Conservation (phyloP, 2,888 invertebrate species). For the Tholera decimalis region DNA sequence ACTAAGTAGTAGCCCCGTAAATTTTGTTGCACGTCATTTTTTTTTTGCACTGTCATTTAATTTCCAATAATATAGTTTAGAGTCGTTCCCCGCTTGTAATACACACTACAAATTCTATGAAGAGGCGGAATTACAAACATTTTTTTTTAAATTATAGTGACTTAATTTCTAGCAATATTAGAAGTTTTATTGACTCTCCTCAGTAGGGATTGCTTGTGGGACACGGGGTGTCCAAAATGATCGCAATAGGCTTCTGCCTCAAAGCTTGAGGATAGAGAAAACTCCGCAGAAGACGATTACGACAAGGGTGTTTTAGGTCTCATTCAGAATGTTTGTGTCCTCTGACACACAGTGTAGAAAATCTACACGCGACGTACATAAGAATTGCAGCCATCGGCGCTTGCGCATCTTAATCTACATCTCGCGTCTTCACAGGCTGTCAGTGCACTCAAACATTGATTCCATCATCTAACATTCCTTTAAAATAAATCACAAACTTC, state of each 20-base stretch:
- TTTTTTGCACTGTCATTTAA: conserved; percentile 8
- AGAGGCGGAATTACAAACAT: conserved; percentile 52
- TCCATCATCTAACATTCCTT: conserved; percentile 19
- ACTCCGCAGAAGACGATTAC: conserved; percentile 22
- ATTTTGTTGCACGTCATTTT: neutral
- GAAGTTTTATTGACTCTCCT: conserved; percentile 55
- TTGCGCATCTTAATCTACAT: neutral
- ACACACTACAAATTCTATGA: conserved; percentile 23
- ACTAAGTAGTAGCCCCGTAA: conserved; percentile 2
- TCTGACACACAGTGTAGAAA: conserved; percentile 7
- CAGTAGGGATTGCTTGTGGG: conserved; percentile 60
- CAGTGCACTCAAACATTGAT: conserved; percentile 21
- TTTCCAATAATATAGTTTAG: neutral
- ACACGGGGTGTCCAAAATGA: conserved; percentile 48
- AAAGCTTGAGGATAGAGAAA: conserved; percentile 1
- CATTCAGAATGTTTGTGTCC: conserved; percentile 14
- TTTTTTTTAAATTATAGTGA: neutral
- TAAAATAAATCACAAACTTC: conserved; percentile 18
- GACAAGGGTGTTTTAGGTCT: neutral
- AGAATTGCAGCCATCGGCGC: neutral
- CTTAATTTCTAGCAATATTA: conserved; percentile 41
- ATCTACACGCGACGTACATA: neutral
- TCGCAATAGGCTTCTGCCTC: conserved; percentile 23
- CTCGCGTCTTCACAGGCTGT: neutral
- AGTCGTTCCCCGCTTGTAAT: conserved; percentile 22